phyloP scores from a whole-genome alignment of 2,113 vertebrate genomes.

The Benitochromis conjunctus region DNA sequence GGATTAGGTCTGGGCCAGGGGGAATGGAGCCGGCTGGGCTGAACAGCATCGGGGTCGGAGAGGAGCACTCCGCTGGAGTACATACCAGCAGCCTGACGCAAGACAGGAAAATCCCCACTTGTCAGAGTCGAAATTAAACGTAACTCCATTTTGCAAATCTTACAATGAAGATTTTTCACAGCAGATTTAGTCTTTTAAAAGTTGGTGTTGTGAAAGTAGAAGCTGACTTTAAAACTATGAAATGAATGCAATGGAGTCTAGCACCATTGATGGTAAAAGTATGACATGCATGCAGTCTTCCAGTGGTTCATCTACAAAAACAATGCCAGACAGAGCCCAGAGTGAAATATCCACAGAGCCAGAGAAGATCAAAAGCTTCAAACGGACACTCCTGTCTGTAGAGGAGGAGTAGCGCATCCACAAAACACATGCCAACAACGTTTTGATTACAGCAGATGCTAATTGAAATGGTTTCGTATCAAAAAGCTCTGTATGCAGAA shows the following conservation, averaged over 20 bases:
- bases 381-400: background rate
- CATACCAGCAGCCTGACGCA: slow-evolving; percentile 64
- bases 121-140: slow-evolving; percentile 15
- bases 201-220: background rate
- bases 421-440: slow-evolving; percentile 14
- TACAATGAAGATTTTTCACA: background rate
- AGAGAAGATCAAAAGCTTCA: slow-evolving; percentile 14
- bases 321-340: background rate
- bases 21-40: slow-evolving; percentile 35
- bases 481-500: background rate
- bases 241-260: slow-evolving; percentile 1
- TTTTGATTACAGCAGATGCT: background rate
- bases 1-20: slow-evolving; percentile 51
- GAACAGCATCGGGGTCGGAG: background rate
- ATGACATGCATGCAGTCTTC: slow-evolving; percentile 38
- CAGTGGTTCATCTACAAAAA: slow-evolving; percentile 9
- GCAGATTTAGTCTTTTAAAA: background rate
- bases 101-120: slow-evolving; percentile 26
- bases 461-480: background rate
- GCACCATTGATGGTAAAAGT: slow-evolving; percentile 3
- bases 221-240: slow-evolving; percentile 21
- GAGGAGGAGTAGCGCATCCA: background rate
- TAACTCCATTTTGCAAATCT: background rate
- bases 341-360: slow-evolving; percentile 22
- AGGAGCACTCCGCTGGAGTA: slow-evolving; percentile 12